phyloP scores from a whole-genome alignment of 2,113 vertebrate genomes.

The Peromyscus polionotus region DNA sequence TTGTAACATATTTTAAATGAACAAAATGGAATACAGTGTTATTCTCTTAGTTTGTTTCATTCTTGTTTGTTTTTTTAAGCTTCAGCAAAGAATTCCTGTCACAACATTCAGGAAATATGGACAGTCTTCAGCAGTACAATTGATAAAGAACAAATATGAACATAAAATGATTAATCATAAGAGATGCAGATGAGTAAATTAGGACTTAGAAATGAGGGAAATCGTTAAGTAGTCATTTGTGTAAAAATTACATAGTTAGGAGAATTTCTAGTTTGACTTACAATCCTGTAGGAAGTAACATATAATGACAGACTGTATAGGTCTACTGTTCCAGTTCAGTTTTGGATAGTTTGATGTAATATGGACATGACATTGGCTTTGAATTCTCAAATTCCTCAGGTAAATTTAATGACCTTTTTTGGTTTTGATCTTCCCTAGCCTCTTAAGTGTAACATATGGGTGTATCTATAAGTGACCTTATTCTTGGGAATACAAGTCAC shows the following conservation, averaged over 20 bases:
- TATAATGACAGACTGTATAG: background rate
- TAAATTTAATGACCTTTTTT: background rate
- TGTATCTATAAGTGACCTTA: background rate
- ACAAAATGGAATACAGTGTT: slow-evolving; percentile 81
- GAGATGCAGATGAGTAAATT: slow-evolving; percentile 52
- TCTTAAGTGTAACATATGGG: background rate
- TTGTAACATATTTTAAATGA: slow-evolving; percentile 84
- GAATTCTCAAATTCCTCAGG: background rate
- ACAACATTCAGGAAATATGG: slow-evolving; percentile 83
- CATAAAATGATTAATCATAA: slow-evolving; percentile 71
- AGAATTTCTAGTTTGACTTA: background rate
- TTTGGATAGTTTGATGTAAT: background rate
- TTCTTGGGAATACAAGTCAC: background rate
- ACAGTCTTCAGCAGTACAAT: slow-evolving; percentile 74
- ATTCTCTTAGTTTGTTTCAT: slow-evolving; percentile 80
- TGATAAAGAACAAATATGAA: slow-evolving; percentile 78
- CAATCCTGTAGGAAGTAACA: background rate
- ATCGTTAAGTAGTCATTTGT: background rate
- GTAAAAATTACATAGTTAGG: background rate
- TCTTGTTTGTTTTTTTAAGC: slow-evolving; percentile 83
- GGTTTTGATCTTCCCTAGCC: background rate
- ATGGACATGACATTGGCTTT: background rate
- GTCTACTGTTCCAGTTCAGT: background rate
- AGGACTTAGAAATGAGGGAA: slow-evolving; percentile 23
- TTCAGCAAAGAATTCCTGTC: slow-evolving; percentile 81